Percentiles rank a stretch among this genome's conserved stretches.
These are phyloP conservation scores for Catocala nupta DNA, from an alignment of 2,888 invertebrate genomes.

Conservation along the genomic window DNA sequence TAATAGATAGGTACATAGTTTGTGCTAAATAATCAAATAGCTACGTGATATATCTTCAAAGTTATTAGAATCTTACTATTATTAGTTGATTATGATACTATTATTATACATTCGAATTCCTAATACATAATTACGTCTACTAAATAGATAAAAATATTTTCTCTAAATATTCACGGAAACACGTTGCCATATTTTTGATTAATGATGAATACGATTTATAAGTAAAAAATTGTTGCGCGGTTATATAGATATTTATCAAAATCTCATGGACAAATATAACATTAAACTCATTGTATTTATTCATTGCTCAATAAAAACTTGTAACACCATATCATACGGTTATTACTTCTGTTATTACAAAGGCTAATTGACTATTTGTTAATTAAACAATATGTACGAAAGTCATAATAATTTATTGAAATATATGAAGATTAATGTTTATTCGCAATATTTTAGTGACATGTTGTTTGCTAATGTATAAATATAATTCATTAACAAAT, in stretches of 20 bases:
- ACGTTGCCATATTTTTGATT: constrained; percentile 41
- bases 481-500: background rate
- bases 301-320: constrained; percentile 30
- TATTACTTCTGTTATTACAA: constrained; percentile 11
- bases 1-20: constrained; percentile 16
- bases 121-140: constrained; percentile 13
- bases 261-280: constrained; percentile 29
- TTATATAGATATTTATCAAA: constrained; percentile 23
- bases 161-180: constrained; percentile 17
- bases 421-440: constrained; percentile 25
- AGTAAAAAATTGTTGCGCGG: constrained; percentile 14
- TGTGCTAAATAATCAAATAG: constrained; percentile 15
- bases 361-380: constrained; percentile 7
- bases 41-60: constrained; percentile 32
- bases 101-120: constrained; percentile 17
- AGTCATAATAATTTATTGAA: constrained; percentile 31
- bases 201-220: constrained; percentile 19
- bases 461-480: background rate
- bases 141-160: constrained; percentile 16
- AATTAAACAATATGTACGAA: constrained; percentile 31
- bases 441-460: constrained; percentile 26
- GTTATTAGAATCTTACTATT: constrained; percentile 25
- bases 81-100: constrained; percentile 8
- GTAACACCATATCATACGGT: constrained; percentile 39
- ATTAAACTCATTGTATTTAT: constrained; percentile 19